phyloP scores from a whole-genome alignment of 2,113 vertebrate species.

The Tachysurus vachellii region DNA sequence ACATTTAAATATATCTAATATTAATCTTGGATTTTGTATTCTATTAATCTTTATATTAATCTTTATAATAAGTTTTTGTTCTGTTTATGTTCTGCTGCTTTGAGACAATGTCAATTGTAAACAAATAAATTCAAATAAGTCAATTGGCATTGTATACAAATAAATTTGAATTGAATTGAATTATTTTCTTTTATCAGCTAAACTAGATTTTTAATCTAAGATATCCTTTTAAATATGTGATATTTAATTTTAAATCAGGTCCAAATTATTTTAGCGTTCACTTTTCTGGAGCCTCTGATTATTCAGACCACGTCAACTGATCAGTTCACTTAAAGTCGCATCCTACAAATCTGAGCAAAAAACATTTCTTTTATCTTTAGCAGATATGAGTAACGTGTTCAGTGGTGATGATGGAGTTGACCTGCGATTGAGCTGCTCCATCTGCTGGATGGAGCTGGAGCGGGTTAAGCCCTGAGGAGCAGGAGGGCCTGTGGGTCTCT shows the following conservation, averaged over 20 bases:
- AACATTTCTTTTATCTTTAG: neutral
- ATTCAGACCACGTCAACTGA: neutral
- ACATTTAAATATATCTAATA: too few species aligned
- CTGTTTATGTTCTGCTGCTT: too few species aligned
- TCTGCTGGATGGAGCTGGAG: slow-evolving; percentile 97
- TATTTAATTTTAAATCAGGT: neutral
- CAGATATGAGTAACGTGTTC: neutral
- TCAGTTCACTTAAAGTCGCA: neutral
- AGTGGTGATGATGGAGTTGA: neutral
- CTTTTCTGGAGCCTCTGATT: neutral
- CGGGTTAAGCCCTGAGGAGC: slow-evolving; percentile 93
- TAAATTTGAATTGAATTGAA: neutral
- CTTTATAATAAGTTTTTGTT: too few species aligned
- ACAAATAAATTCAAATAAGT: too few species aligned
- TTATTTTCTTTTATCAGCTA: neutral
- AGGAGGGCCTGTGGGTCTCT: slow-evolving; percentile 91
- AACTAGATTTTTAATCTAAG: neutral
- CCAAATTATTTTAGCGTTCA: neutral
- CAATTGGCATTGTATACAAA: too few species aligned
- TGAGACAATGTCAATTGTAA: too few species aligned
- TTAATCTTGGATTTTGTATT: too few species aligned
- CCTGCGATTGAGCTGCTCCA: slow-evolving; percentile 99
- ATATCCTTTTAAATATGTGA: neutral
- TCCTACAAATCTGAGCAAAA: neutral
- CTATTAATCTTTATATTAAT: too few species aligned